Base-by-base conservation (phyloP, 2,797 vertebrate species). In the Neosilurus hyrtlii region DNA sequence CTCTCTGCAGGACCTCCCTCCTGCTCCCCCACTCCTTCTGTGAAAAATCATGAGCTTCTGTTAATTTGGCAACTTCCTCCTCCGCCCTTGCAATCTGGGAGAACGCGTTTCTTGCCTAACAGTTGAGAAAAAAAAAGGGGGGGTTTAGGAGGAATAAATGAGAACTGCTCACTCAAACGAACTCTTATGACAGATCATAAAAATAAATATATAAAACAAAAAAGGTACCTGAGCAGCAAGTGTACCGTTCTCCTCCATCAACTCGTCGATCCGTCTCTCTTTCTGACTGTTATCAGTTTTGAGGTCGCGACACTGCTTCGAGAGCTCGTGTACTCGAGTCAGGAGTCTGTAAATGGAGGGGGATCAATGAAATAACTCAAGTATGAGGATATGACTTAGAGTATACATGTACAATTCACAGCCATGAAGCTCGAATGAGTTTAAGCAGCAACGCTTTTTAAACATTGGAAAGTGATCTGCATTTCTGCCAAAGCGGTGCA, bases 171-270 rank as follows among this genome's bases (percentile, higher is more conserved):
- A 7, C 1, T 26, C 1, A 18, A 16, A 20, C 51, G 30, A 30
- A 30, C 30, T 30, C 30, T 57, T 9, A 1, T 3, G 63, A 2
- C 1, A 57, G 37, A 18, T 43, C 16, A 57, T 1, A 3, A 66
- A 12, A 56, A 52, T 14, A 52, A 49, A 51, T 11, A 0, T 18
- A 1, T 11, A 61, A n/a, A 77, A 35, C 9, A 35, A 20, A 71
- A 16, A 24, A 35, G 9, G 72, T 91, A 97, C 97, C 95, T 96
- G 95, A 84, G 94, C 96, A 3, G 96, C 94, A 1, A 99, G 96
- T 0, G 92, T 91, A 0, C 97, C 96, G 1, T 97, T 98, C 89
- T 99, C 97, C 20, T 97, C 97, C 0, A 94, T 91, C 18, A 98
- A 93, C 68, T 96, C 93, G 83, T 91, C 95, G 62, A 98, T 94